Evolutionary conservation across 2,113 vertebrate genomes (phyloP), one percentile per base, ranked within the genome.

Genomic region (Grus americana): DNA sequence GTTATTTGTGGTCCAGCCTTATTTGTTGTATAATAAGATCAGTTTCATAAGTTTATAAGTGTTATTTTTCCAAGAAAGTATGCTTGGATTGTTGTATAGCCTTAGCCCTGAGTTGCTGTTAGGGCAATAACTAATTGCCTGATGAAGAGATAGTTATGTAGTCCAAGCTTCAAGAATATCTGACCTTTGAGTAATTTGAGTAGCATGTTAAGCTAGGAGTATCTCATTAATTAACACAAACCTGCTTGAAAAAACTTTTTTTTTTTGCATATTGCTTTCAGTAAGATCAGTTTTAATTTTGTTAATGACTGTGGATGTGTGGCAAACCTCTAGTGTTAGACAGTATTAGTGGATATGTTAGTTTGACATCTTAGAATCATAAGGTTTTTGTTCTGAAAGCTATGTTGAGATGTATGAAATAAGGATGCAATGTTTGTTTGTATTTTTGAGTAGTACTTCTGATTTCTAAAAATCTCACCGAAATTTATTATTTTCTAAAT

Each of bases 201-300:
- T 82, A 63, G 63, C 42, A 11, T 65, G 36, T 74, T 91, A 79
- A 96, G 50, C 74, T 85, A 75, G 86, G 40, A 96, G 58, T 50
- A 49, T 67, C 71, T 94, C 81, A 90, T 96, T 96, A 93, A 79
- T 74, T 89, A 91, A 71, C 21, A 84, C 11, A 92, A 89, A 95
- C 40, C 52, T 96, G 61, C 78, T 93, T 92, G 42, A 95, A 80
- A 89, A 85, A 38, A 89, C 30, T 65, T 92, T 38, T 97, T 89
- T 44, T 91, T 95, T 92, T 72, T 42, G 54, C 8, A 29, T 86
- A 55, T 96, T 12, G n/a, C 66, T 95, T 97, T 95, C 72, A 86
- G 21, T 95, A 86, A 88, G 58, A 84, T 95, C 29, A 93, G 71
- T 96, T 97, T 97, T 50, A 92, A 86, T 97, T 96, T 97, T 97